Conservation (phyloP, 2,888 invertebrate species). For the Pterostichus niger region DNA sequence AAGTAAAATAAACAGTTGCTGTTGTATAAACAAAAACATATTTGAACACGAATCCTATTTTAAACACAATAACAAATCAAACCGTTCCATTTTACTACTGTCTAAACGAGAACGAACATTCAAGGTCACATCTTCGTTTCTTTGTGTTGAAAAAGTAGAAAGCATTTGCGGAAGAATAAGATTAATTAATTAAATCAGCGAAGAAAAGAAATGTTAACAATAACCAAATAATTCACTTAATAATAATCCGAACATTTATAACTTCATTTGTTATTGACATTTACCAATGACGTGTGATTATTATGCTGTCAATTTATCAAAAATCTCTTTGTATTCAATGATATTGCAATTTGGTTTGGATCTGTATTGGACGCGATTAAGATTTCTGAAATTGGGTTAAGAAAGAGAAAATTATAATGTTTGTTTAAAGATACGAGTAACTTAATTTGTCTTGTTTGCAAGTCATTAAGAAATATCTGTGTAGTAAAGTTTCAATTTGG, state of each 20-base stretch:
- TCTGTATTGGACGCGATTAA: conserved; percentile 2
- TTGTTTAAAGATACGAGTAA: conserved; percentile 39
- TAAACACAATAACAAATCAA: conserved; percentile 12
- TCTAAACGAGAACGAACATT: conserved; percentile 13
- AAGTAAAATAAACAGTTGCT: conserved; percentile 2
- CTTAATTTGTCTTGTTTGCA: conserved; percentile 45
- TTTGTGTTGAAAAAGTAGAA: conserved; percentile 47
- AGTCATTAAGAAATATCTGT: conserved; percentile 12
- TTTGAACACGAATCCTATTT: neutral
- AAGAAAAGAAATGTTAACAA: conserved; percentile 31
- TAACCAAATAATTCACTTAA: conserved; percentile 38
- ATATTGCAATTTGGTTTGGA: conserved; percentile 32
- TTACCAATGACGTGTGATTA: conserved; percentile 24
- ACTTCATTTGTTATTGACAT: conserved; percentile 41
- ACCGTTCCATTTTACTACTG: conserved; percentile 12
- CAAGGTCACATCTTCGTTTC: conserved; percentile 15
- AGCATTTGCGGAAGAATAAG: conserved; percentile 9
- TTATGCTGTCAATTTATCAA: conserved; percentile 17
- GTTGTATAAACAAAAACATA: conserved; percentile 13
- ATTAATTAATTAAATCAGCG: conserved; percentile 42
- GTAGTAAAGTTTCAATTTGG: conserved; percentile 25
- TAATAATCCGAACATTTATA: conserved; percentile 6
- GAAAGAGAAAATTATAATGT: conserved; percentile 42
- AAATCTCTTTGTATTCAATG: conserved; percentile 25
- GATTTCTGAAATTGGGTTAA: conserved; percentile 37